A percentile compares a stretch with the other conserved stretches of the same genome.
phyloP scores from a whole-genome alignment of 2,888 invertebrate genomes.

The Silvanus unidentatus region DNA sequence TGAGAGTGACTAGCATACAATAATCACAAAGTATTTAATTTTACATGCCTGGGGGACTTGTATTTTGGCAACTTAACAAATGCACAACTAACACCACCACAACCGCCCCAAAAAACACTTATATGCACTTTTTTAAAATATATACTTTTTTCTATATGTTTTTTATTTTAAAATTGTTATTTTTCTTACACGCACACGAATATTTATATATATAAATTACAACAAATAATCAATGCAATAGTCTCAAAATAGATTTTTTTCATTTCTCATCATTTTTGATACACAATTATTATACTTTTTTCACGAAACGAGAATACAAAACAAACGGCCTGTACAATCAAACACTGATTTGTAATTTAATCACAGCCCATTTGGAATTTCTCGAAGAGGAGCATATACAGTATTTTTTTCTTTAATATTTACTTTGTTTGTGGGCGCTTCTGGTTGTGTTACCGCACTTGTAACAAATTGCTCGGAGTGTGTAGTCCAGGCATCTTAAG shows the following conservation, averaged over 20 bases:
- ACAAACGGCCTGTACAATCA: constrained; percentile 66
- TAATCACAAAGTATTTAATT: constrained; percentile 28
- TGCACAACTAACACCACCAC: constrained; percentile 27
- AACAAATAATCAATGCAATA: constrained; percentile 36
- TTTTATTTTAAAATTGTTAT: constrained; percentile 9
- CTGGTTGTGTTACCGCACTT: constrained; percentile 30
- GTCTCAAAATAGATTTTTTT: constrained; percentile 42
- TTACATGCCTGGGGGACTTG: constrained; percentile 34
- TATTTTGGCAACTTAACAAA: constrained; percentile 37
- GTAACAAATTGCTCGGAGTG: constrained; percentile 29
- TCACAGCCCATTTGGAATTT: constrained; percentile 81
- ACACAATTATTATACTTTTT: constrained; percentile 30
- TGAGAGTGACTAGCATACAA: constrained; percentile 38
- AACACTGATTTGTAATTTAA: constrained; percentile 60
- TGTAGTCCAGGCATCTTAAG: constrained; percentile 26
- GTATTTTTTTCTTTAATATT: background rate
- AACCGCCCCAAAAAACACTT: constrained; percentile 10
- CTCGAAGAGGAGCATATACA: constrained; percentile 44
- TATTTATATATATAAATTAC: constrained; percentile 29
- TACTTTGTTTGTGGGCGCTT: constrained; percentile 8
- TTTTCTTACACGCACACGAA: constrained; percentile 31
- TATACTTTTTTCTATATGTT: constrained; percentile 8
- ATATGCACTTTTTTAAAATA: constrained; percentile 16
- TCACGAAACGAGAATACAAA: constrained; percentile 53
- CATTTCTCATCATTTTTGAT: background rate